A percentile compares a stretch with the other conserved stretches of the same genome.
Evolutionary conservation across 2,113 vertebrate species (phyloP).

Genomic region (Machaerirhynchus nigripectus): DNA sequence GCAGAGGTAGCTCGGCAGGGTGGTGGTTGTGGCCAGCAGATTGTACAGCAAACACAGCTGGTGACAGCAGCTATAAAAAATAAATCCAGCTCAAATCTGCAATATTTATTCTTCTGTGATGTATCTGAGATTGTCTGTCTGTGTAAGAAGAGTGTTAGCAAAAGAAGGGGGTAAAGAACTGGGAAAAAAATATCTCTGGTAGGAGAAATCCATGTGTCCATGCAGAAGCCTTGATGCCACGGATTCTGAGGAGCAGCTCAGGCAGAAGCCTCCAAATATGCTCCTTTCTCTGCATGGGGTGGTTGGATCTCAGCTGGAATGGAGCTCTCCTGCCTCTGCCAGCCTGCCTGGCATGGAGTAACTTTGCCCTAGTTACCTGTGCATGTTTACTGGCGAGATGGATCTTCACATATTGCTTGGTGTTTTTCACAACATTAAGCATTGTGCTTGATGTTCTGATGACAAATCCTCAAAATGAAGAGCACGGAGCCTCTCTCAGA

Average conservation of each 20-base stretch:
- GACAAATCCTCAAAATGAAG: not conserved
- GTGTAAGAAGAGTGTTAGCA: not conserved
- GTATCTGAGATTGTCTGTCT: not conserved
- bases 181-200: not conserved
- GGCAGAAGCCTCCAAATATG: not conserved
- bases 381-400: accelerated
- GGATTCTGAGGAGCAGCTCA: not conserved
- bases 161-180: not conserved
- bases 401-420: not conserved
- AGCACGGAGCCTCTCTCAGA: not conserved
- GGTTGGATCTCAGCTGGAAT: accelerated
- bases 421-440: not conserved
- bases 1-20: slow-evolving; percentile 13
- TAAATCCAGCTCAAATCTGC: not conserved
- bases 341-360: not conserved
- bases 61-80: not conserved
- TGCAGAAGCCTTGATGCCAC: not conserved
- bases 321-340: not conserved
- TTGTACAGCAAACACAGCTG: slow-evolving; percentile 19
- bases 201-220: not conserved
- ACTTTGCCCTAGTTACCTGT: not conserved
- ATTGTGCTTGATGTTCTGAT: not conserved
- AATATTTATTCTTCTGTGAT: not conserved
- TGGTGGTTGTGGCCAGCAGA: not conserved
- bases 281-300: not conserved